phyloP scores from a whole-genome alignment of 2,888 invertebrate species.

The Netelia virgata region DNA sequence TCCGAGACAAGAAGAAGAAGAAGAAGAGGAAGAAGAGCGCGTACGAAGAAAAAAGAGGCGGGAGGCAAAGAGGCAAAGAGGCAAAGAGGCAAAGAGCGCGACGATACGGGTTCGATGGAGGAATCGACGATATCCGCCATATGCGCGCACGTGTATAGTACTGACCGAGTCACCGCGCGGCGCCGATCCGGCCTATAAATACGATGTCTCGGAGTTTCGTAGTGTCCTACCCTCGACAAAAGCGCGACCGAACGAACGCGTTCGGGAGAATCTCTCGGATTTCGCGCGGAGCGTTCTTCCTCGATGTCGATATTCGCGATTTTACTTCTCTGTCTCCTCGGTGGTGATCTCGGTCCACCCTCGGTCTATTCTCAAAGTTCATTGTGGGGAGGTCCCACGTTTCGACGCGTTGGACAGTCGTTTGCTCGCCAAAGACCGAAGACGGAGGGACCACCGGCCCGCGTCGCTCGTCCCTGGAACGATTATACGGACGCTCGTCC shows the following conservation, averaged over 20 bases:
- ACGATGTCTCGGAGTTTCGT: slow-evolving; percentile 38
- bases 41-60: not conserved
- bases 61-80: not conserved
- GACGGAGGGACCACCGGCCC: not conserved
- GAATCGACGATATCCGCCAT: no score
- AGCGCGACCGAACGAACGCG: slow-evolving; percentile 14
- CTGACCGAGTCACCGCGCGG: slow-evolving; percentile 50
- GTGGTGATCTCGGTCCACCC: no score
- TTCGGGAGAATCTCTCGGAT: not conserved
- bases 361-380: no score
- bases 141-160: not conserved
- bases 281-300: no score
- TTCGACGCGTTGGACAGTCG: no score
- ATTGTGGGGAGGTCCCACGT: no score
- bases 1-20: not conserved
- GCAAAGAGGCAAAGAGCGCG: no score
- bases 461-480: not conserved
- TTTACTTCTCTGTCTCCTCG: no score
- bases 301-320: no score
- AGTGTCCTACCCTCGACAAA: slow-evolving; percentile 45
- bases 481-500: not conserved
- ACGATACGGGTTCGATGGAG: not conserved
- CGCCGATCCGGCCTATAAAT: slow-evolving; percentile 52
- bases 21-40: not conserved
- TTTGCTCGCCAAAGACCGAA: not conserved